A percentile compares a stretch with the other conserved stretches of the same genome.
Conservation (phyloP, 1,140 invertebrate species). For the Laupala kohalensis region DNA sequence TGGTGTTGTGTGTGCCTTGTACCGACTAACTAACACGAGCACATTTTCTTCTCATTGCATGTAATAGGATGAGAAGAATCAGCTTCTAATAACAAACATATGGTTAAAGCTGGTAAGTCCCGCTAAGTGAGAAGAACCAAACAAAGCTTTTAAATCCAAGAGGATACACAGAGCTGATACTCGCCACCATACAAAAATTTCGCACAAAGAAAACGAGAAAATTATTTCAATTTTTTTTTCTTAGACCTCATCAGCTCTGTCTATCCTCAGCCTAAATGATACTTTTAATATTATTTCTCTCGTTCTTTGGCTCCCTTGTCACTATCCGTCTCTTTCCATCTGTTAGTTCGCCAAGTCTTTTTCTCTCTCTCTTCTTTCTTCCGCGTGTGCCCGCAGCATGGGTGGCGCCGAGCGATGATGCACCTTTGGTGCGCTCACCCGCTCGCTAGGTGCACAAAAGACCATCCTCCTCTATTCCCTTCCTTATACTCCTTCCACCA, state of each 20-base stretch:
- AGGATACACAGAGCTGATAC: slow-evolving; percentile 11
- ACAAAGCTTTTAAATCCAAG: slow-evolving; percentile 5
- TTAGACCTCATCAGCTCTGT: slow-evolving; percentile 9
- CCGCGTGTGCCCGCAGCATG: neutral
- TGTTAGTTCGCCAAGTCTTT: neutral
- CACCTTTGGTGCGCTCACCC: neutral
- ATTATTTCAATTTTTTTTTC: too few relatives aligned
- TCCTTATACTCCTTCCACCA: too few relatives aligned
- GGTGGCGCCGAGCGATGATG: neutral
- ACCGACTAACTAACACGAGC: slow-evolving; percentile 14
- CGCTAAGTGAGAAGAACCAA: slow-evolving; percentile 10
- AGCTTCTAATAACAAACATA: slow-evolving; percentile 83
- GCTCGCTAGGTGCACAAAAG: neutral
- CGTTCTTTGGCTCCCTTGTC: slow-evolving; percentile 10
- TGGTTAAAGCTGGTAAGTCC: slow-evolving; percentile 79
- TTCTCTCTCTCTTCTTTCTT: neutral
- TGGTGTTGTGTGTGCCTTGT: slow-evolving; percentile 14
- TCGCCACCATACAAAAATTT: neutral
- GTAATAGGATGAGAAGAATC: slow-evolving; percentile 78
- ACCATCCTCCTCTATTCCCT: neutral
- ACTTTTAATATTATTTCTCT: slow-evolving; percentile 5
- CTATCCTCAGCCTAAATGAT: slow-evolving; percentile 9
- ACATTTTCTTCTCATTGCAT: slow-evolving; percentile 32
- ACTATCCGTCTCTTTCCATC: neutral
- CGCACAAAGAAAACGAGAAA: neutral